Percentiles rank a stretch among this genome's conserved stretches.
Evolutionary conservation across 1,140 invertebrate species (phyloP).

Genomic region (Adelges cooleyi): DNA sequence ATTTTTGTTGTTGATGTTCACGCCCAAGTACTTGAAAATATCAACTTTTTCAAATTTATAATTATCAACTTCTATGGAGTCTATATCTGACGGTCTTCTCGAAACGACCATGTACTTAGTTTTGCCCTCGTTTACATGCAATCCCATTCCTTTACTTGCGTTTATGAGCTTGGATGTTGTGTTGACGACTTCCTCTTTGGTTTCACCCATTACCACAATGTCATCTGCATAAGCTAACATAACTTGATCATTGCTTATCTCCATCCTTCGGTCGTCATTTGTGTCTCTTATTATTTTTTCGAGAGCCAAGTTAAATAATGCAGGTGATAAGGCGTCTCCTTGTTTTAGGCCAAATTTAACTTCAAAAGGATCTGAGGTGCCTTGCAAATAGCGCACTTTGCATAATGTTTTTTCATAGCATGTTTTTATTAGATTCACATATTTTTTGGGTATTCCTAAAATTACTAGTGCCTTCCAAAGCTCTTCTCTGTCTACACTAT

Average conservation of each 20-base stretch:
- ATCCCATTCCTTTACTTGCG: background rate
- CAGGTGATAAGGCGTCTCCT: too few species aligned
- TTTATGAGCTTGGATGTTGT: background rate
- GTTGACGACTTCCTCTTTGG: too few species aligned
- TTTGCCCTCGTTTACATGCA: too few species aligned
- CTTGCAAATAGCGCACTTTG: background rate
- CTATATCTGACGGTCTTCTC: background rate
- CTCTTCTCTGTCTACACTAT: background rate
- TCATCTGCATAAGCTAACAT: too few species aligned
- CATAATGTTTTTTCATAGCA: background rate
- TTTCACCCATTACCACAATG: too few species aligned
- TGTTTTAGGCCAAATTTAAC: background rate
- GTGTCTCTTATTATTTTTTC: too few species aligned
- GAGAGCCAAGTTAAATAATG: too few species aligned
- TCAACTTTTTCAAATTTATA: too few species aligned
- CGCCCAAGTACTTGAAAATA: background rate
- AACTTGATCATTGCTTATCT: too few species aligned
- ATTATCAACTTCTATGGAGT: background rate
- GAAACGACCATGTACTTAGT: background rate
- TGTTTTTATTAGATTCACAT: background rate
- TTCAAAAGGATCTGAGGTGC: background rate
- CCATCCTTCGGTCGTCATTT: background rate
- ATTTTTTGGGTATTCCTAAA: slow-evolving; percentile 1
- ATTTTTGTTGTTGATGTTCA: slow-evolving; percentile 2
- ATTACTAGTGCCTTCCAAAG: background rate